Base-by-base conservation (phyloP, 2,113 vertebrate genomes). In the Tragelaphus imberbis region DNA sequence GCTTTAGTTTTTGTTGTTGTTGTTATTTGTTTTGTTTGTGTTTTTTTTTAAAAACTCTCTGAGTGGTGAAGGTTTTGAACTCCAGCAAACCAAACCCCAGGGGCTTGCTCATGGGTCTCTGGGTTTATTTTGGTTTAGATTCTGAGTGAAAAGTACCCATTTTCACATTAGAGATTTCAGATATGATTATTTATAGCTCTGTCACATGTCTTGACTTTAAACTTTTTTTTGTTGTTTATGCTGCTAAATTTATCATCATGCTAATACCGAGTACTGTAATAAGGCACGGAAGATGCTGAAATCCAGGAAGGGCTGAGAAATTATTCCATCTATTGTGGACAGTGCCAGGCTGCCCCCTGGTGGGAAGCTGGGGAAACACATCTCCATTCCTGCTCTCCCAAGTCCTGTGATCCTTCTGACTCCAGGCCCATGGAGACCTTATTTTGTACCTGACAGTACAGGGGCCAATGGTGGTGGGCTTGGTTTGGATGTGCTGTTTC, bases 191-290 rank as follows among this genome's bases (percentile, higher is more conserved):
- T 98, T 98, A 98, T 98, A 98, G 96, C 49, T 61, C 77, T 65
- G 91, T 97, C 97, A 97, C 95, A 93, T 95, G 97, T 86, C 82
- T 94, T 97, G 93, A 97, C 93, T 97, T 94, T 65, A 90, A 88
- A 75, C 49, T 53, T 59, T 95, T 97, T 81, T 65, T 94, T 90
- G 25, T 91, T 97, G 97, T 97, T 97, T 95, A 95, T 96, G 98
- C 86, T 95, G 95, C 96, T 98, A 97, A 97, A 97, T 98, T 98
- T 97, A 91, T 89, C 97, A n/a, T 81, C 93, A 51, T 79, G 97
- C 88, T 97, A 97, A 98, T 94, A 96, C 82, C 0, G 55, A 94
- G 95, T 93, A 87, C 97, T 90, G 91, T 93, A 97, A 97, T 65
- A 84, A 97, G 93, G 91, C 88, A 1, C 27, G 6, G 13, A 79